These are phyloP conservation scores for Zingel zingel DNA, from an alignment of 2,113 vertebrate genomes.

Conservation along the genomic window DNA sequence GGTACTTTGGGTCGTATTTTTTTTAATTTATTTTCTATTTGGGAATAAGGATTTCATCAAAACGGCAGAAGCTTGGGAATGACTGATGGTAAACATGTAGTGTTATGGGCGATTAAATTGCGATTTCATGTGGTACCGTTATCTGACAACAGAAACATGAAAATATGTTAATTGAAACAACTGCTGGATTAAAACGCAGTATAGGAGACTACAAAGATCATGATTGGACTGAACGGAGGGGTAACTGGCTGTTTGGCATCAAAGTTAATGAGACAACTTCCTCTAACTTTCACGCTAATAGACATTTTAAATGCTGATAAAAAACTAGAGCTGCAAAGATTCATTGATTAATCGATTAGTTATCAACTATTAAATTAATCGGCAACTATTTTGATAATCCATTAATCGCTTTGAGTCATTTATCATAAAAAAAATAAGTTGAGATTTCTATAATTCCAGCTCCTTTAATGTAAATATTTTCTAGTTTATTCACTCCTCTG, in stretches of 20 bases:
- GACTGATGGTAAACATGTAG: neutral
- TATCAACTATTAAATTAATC: too few species aligned
- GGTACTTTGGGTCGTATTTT: neutral
- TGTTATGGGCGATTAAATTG: neutral
- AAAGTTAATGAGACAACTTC: neutral
- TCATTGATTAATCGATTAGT: too few species aligned
- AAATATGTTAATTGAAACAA: neutral
- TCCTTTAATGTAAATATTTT: too few species aligned
- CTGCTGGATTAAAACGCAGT: neutral
- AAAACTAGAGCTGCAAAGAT: too few species aligned
- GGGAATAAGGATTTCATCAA: neutral
- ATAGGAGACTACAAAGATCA: too few species aligned
- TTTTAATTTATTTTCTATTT: neutral
- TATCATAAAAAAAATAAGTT: too few species aligned
- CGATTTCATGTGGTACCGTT: neutral
- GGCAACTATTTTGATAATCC: too few species aligned
- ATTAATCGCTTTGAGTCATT: too few species aligned
- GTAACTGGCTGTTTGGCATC: neutral
- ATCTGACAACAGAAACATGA: neutral
- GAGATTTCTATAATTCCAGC: too few species aligned
- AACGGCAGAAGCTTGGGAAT: neutral
- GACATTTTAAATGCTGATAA: neutral
- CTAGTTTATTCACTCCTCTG: too few species aligned
- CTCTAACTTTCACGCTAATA: too few species aligned
- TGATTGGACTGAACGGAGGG: too few species aligned